These are phyloP conservation scores for Hypomecis punctinalis DNA, from an alignment of 2,888 invertebrate genomes.

Conservation along the genomic window DNA sequence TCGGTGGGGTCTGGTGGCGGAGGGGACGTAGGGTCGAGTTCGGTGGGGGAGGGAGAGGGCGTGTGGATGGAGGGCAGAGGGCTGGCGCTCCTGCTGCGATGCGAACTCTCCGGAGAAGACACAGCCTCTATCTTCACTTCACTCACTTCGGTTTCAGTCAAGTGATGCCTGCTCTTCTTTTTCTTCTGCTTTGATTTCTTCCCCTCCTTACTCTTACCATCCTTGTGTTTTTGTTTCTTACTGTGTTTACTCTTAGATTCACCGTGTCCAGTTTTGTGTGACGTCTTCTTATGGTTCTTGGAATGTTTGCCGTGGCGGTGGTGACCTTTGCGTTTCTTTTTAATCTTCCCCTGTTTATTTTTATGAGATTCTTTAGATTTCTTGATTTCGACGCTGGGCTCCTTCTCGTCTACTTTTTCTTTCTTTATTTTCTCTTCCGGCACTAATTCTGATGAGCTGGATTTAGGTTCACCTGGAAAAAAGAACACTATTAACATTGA, in stretches of 20 bases:
- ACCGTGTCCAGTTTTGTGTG: conserved; percentile 64
- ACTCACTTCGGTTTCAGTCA: conserved; percentile 27
- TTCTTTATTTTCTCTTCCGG: conserved; percentile 49
- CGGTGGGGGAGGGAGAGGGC: conserved; percentile 71
- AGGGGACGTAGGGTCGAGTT: conserved; percentile 50
- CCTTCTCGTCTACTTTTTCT: conserved; percentile 38
- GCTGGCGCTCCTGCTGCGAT: conserved; percentile 75
- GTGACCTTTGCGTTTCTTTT: conserved; percentile 78
- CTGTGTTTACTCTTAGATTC: conserved; percentile 66
- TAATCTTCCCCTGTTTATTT: conserved; percentile 70
- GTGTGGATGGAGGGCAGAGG: conserved; percentile 79
- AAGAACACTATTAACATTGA: not conserved
- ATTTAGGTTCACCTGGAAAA: conserved; percentile 66
- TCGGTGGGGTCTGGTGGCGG: conserved; percentile 51
- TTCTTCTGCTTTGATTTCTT: conserved; percentile 81
- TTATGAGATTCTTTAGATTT: conserved; percentile 75
- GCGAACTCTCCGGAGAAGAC: conserved; percentile 73
- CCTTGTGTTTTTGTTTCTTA: conserved; percentile 70
- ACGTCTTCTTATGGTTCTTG: conserved; percentile 72
- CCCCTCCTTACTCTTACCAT: conserved; percentile 74
- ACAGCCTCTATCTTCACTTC: conserved; percentile 8
- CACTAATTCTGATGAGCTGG: conserved; percentile 61
- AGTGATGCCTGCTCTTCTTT: conserved; percentile 73
- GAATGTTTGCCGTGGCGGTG: conserved; percentile 80
- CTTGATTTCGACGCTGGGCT: conserved; percentile 49